phyloP scores from a whole-genome alignment of 2,113 vertebrate genomes.

The Raphicerus campestris region DNA sequence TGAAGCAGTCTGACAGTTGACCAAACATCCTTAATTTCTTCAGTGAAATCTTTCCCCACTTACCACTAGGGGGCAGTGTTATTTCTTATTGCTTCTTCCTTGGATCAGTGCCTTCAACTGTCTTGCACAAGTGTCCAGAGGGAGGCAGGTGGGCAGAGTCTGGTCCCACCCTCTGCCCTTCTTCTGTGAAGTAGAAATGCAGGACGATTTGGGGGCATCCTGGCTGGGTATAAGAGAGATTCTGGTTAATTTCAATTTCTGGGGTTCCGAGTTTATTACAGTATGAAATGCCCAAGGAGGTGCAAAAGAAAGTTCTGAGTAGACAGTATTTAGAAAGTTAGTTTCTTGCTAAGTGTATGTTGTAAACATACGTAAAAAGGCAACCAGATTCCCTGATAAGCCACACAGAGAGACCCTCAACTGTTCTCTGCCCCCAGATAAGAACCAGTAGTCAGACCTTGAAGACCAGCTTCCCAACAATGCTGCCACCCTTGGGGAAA shows the following conservation, averaged over 20 bases:
- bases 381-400: not conserved
- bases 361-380: not conserved
- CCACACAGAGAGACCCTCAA: not conserved
- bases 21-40: not conserved
- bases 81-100: not conserved
- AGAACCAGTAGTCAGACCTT: not conserved
- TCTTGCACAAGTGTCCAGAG: not conserved
- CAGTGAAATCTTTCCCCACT: not conserved
- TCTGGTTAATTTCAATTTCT: not conserved
- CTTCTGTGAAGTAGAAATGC: not conserved
- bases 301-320: not conserved
- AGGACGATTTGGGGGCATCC: not conserved
- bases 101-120: not conserved
- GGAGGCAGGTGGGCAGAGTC: not conserved
- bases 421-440: not conserved
- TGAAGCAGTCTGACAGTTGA: not conserved
- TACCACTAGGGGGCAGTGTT: constrained; percentile 5
- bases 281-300: not conserved
- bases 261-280: not conserved
- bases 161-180: not conserved
- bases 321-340: not conserved
- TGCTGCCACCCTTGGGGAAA: not conserved
- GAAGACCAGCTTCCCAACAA: not conserved
- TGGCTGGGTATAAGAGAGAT: not conserved
- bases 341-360: not conserved